phyloP scores from a whole-genome alignment of 2,888 invertebrate species.

The Ganaspis brasiliensis region DNA sequence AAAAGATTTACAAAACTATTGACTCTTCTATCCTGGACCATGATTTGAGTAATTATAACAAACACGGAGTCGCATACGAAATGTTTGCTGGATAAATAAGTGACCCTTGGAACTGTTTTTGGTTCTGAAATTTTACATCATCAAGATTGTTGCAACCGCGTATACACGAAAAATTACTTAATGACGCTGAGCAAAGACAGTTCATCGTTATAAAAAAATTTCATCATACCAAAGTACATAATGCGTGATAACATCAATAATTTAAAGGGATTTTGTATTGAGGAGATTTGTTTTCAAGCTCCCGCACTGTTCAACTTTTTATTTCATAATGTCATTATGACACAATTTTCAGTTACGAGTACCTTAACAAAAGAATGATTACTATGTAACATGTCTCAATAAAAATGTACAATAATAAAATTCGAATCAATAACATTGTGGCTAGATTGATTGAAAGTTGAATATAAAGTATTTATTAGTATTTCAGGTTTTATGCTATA shows the following conservation, averaged over 20 bases:
- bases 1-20: no score
- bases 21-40: no score
- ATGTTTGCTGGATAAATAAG: background rate
- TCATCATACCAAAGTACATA: constrained; percentile 21
- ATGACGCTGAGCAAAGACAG: background rate
- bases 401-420: background rate
- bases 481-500: no score
- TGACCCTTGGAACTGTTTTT: constrained; percentile 18
- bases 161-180: background rate
- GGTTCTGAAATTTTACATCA: background rate
- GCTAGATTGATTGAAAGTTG: background rate
- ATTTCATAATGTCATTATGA: constrained; percentile 36
- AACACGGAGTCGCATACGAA: background rate
- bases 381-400: background rate
- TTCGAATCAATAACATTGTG: background rate
- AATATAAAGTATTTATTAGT: no score
- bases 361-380: background rate
- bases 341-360: constrained; percentile 8
- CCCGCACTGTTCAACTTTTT: background rate
- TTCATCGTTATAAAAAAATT: constrained; percentile 7
- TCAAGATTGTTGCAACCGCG: constrained; percentile 2
- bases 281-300: background rate
- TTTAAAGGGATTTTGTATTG: constrained; percentile 33
- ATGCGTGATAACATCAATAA: constrained; percentile 37
- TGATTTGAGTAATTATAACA: no score